Base-by-base conservation (phyloP, 2,888 invertebrate species). In the Nemurella pictetii region DNA sequence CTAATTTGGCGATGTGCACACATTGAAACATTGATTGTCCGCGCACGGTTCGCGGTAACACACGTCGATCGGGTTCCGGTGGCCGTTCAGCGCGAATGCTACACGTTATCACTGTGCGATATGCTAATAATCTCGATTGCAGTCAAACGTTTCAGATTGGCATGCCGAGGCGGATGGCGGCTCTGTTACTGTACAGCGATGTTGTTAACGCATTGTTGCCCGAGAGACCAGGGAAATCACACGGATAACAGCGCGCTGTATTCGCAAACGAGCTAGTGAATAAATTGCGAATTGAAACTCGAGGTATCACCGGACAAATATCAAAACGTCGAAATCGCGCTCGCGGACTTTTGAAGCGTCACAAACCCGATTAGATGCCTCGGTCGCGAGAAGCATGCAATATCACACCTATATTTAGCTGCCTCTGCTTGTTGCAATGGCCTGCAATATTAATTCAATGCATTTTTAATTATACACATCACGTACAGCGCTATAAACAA, bases 1-100 rank as follows among this genome's bases (percentile, higher is more conserved):
- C 75, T 75, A 75, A 75, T 75, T 75, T 75, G 75, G 25, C 75
- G 28, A 75, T 75, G 75, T 25, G n/a, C 28, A 75, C 26, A 75
- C 28, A 75, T 75, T 28, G 28, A 75, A 27, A 75, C 75, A 75
- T 75, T 75, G 75, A 75, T 75, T 75, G 75, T 28, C 75, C 12
- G n/a, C 9, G 55, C n/a, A 55, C 2, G 20, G 55, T 20, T 20
- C 9, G 5, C 55, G 28, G 75, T 27, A 75, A 75, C 12, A 75
- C 75, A 75, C 28, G 3, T 26, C 75, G 55, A 20, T 55, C 55
- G 9, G 20, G 55, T 12, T 1, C 55, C 55, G n/a, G n/a, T n/a
- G n/a, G n/a, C n/a, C n/a, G n/a, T n/a, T n/a, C n/a, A n/a, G n/a
- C n/a, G n/a, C n/a, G n/a, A n/a, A 55, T 55, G 55, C 15, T 55